Evolutionary conservation across 2,888 invertebrate species (phyloP).

Genomic region (Melieria picta): DNA sequence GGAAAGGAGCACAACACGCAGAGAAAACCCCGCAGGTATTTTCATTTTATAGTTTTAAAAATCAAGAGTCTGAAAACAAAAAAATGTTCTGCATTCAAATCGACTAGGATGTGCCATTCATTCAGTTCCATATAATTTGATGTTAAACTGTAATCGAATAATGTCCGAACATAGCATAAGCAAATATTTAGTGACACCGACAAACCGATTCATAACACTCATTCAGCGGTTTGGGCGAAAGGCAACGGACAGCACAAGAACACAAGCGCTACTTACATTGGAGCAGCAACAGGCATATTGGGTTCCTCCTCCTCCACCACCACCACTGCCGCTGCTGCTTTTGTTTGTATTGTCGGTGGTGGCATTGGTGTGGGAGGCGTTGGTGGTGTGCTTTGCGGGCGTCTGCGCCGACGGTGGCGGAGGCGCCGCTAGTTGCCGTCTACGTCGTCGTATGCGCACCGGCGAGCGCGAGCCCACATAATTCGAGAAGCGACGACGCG

Average conservation of each 20-base stretch:
- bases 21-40: neutral
- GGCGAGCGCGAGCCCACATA: conserved; percentile 76
- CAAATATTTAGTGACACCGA: too few relatives aligned
- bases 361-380: conserved; percentile 38
- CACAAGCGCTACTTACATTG: conserved; percentile 54
- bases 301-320: conserved; percentile 33
- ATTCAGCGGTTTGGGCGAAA: too few relatives aligned
- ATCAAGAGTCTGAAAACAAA: too few relatives aligned
- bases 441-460: conserved; percentile 71
- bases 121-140: accelerated
- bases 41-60: neutral
- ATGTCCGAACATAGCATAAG: too few relatives aligned
- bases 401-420: conserved; percentile 45
- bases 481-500: conserved; percentile 76
- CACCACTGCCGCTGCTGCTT: conserved; percentile 32
- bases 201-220: too few relatives aligned
- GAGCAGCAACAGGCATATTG: conserved; percentile 62
- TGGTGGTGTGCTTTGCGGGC: conserved; percentile 16
- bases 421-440: conserved; percentile 56
- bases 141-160: too few relatives aligned
- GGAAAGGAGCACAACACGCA: neutral
- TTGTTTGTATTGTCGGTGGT: conserved; percentile 41
- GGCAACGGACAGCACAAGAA: too few relatives aligned
- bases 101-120: too few relatives aligned
- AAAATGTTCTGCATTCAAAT: too few relatives aligned